Conservation (phyloP, 30 jellyfish, hydroid and myxozoan genomes). For the Clytia hemisphaerica region DNA sequence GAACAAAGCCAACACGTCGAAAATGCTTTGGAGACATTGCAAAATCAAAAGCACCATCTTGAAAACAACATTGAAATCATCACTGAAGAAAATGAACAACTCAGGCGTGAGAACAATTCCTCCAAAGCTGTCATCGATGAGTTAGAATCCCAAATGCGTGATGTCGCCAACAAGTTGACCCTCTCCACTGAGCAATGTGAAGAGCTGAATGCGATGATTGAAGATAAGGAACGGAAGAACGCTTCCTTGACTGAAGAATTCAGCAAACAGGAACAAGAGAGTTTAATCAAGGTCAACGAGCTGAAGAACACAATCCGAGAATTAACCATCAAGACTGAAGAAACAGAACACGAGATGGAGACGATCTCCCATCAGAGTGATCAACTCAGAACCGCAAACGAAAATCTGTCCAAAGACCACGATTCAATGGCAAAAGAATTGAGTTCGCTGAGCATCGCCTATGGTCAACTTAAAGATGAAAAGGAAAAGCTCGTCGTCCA, state of each 20-base stretch:
- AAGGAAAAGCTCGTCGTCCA: background rate
- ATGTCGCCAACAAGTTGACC: background rate
- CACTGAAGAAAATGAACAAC: constrained; percentile 16
- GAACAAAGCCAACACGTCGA: constrained; percentile 15
- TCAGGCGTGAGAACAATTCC: constrained; percentile 2
- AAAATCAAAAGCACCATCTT: background rate
- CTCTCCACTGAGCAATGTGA: background rate
- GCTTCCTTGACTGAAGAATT: background rate
- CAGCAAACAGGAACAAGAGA: background rate
- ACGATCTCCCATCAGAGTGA: background rate
- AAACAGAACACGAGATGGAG: constrained; percentile 6
- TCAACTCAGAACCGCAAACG: background rate
- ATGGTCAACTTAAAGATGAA: constrained; percentile 7
- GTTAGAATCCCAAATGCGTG: constrained; percentile 1
- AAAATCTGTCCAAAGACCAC: background rate
- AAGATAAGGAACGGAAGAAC: constrained; percentile 6
- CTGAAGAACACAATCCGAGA: constrained; percentile 1
- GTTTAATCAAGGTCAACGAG: background rate
- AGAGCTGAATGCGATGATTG: background rate
- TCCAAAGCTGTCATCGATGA: background rate
- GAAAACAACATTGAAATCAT: constrained; percentile 3
- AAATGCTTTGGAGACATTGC: constrained; percentile 9
- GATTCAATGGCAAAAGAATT: constrained; percentile 8
- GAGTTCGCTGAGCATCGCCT: constrained; percentile 8
- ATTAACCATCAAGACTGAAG: constrained; percentile 19